Evolutionary conservation across 2,113 vertebrate species (phyloP).

Genomic region (Glaucidium brasilianum): DNA sequence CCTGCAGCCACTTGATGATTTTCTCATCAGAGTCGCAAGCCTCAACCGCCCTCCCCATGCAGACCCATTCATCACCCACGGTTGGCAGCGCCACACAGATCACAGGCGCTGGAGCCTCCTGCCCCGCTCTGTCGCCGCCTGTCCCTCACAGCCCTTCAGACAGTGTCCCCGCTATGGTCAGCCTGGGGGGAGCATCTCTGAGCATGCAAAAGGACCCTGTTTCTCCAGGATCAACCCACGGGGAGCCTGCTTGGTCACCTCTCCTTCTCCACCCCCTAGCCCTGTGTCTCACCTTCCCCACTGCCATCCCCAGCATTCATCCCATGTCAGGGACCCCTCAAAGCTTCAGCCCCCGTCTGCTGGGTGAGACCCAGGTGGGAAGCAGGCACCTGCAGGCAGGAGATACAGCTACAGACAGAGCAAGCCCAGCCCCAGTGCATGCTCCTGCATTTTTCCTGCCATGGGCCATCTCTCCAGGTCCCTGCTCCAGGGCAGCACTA

Average conservation of each 20-base stretch:
- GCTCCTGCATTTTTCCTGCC: neutral
- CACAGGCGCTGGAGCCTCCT: neutral
- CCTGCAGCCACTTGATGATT: slow-evolving; percentile 25
- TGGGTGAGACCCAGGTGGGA: neutral
- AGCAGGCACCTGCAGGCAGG: neutral
- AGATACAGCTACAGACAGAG: neutral
- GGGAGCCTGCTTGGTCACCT: rapidly evolving
- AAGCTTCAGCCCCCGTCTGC: neutral
- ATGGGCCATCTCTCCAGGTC: neutral
- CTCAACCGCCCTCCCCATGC: neutral
- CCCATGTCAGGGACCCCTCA: neutral
- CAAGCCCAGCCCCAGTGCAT: neutral
- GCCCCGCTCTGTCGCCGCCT: neutral
- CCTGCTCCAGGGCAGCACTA: neutral
- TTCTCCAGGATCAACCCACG: neutral
- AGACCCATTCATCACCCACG: neutral
- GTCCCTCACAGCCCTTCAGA: neutral
- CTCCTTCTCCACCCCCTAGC: neutral
- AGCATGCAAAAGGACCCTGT: rapidly evolving
- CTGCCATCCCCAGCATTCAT: neutral
- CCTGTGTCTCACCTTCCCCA: neutral
- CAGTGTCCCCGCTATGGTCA: rapidly evolving
- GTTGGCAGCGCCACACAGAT: neutral
- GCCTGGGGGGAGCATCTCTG: neutral
- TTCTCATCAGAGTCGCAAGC: slow-evolving; percentile 16